Base-by-base conservation (phyloP, 2,113 vertebrate species). In the Lepidiolamprologus cunningtoni region DNA sequence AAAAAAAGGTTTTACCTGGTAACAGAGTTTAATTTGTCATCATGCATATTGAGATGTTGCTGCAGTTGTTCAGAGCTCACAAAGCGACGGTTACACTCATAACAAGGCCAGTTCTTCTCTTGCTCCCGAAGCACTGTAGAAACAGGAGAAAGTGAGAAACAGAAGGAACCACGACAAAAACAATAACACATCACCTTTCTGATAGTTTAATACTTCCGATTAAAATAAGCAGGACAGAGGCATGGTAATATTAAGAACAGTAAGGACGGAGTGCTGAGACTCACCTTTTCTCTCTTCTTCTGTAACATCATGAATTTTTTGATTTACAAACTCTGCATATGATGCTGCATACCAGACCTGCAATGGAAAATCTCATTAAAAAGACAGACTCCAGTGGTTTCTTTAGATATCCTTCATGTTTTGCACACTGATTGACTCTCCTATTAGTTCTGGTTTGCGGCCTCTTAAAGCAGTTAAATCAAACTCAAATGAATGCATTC, bases 301-400 rank as follows among this genome's bases (percentile, higher is more conserved):
- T 14, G 98, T 99, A 85, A 99, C 97, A 92, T 98, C 96, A 23
- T 99, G 98, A 90, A 98, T 97, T 95, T 99, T 99, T 90, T 98
- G 97, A 94, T 97, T 98, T 88, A 99, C 98, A 93, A 99, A 99
- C 85, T 99, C 98, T 0, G 99, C 99, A 1, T 99, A 99, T 3
- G 99, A 99, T 0, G 98, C 99, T 26, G 98, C 98, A 3, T 99
- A 99, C 99, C 99, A 99, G 80, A 99, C 99, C 99, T 99, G 92
- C n/a, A 85, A 91, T 79, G 3, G 21, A 21, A 84, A 47, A 82
- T 9, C 52, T 8, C 19, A 78, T 78, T 5, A 66, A 23, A 52
- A 81, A 66, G 21, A 84, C 10, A 26, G 52, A 76, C 3, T 14
- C 14, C 42, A 9, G 37, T 76, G 21, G 66, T 23, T 45, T 37